Conservation (phyloP, 1,140 invertebrate species). For the Hylyphantes graminicola region DNA sequence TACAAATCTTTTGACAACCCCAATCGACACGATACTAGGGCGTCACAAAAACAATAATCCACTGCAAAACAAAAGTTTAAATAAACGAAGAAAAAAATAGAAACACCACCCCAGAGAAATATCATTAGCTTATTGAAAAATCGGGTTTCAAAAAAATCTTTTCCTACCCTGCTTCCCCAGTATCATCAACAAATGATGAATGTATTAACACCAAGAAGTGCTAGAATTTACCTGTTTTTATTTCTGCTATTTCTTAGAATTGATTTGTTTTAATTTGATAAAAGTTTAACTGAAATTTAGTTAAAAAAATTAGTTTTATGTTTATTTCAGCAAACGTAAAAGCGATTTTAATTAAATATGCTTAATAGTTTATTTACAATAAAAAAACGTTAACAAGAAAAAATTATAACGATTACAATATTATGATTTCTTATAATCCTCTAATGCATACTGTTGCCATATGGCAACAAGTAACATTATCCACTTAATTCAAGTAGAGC, state of each 20-base stretch:
- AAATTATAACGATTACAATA: too few species aligned
- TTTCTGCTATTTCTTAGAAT: slow-evolving; percentile 14
- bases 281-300: too few species aligned
- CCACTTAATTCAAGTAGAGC: too few species aligned
- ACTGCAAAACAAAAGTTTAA: slow-evolving; percentile 1
- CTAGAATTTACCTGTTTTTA: slow-evolving; percentile 54
- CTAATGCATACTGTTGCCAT: too few species aligned
- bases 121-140: slow-evolving; percentile 60
- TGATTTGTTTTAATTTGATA: too few species aligned
- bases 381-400: too few species aligned
- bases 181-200: slow-evolving; percentile 43
- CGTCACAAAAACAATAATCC: neutral
- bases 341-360: too few species aligned
- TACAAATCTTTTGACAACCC: slow-evolving; percentile 18
- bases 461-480: too few species aligned
- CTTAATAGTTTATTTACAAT: too few species aligned
- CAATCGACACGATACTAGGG: neutral
- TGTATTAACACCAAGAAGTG: slow-evolving; percentile 42
- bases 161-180: slow-evolving; percentile 3
- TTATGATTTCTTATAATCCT: too few species aligned
- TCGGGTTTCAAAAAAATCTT: slow-evolving; percentile 15
- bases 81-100: slow-evolving; percentile 17
- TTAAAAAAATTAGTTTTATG: too few species aligned
- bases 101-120: slow-evolving; percentile 21
- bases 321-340: too few species aligned